phyloP scores from a whole-genome alignment of 2,113 vertebrate species.

The Tauraco erythrolophus region DNA sequence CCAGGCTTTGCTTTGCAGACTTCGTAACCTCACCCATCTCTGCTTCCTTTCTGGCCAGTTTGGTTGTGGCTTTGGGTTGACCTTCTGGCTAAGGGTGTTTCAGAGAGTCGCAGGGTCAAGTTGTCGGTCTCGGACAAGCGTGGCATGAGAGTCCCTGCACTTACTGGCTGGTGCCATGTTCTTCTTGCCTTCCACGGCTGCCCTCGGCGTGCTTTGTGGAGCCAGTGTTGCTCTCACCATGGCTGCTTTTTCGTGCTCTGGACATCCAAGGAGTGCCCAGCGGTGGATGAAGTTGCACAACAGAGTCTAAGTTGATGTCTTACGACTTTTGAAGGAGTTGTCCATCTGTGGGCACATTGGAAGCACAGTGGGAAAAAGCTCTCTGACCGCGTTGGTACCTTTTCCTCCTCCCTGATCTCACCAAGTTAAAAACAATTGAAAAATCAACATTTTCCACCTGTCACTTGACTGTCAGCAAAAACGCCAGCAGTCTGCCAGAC shows the following conservation, averaged over 20 bases:
- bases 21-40: too few species aligned
- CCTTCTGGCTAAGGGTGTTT: neutral
- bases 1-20: neutral
- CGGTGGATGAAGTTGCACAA: accelerated
- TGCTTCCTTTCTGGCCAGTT: accelerated
- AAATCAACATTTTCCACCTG: neutral
- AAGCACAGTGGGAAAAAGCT: too few species aligned
- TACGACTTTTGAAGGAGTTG: neutral
- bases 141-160: neutral
- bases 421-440: neutral
- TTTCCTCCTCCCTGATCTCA: neutral
- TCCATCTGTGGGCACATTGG: too few species aligned
- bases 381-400: accelerated
- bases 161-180: neutral
- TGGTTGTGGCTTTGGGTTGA: neutral
- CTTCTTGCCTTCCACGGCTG: neutral
- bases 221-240: accelerated
- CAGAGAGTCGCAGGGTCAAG: neutral
- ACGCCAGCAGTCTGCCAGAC: neutral
- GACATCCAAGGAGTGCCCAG: neutral
- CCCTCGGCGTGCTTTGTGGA: neutral
- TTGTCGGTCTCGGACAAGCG: accelerated
- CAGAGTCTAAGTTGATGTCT: neutral
- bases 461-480: neutral
- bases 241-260: accelerated